Conservation (phyloP, 2,888 invertebrate species). For the Leptopilina myrica region DNA sequence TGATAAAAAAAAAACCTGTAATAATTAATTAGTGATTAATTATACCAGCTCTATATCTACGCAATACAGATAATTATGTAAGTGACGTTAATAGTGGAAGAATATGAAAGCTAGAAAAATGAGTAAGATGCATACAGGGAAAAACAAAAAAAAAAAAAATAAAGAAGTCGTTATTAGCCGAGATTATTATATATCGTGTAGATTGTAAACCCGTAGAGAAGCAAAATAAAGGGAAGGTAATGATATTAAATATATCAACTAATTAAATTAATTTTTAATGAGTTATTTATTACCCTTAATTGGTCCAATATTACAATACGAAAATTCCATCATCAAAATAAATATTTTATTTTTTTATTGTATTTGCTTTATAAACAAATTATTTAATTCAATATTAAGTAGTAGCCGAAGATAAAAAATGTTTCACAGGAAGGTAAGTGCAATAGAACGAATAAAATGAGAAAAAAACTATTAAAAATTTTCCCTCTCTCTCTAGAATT, state of each 20-base stretch:
- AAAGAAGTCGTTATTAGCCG: constrained; percentile 17
- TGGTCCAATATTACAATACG: too few relatives aligned
- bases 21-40: constrained; percentile 38
- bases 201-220: constrained; percentile 29
- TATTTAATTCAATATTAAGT: too few relatives aligned
- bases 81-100: constrained; percentile 5
- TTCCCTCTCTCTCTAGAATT: too few relatives aligned
- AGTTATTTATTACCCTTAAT: too few relatives aligned
- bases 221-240: constrained; percentile 23
- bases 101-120: not conserved
- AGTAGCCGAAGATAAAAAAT: too few relatives aligned
- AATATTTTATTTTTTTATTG: too few relatives aligned
- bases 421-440: too few relatives aligned
- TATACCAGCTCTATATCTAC: constrained; percentile 29
- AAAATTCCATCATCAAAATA: too few relatives aligned
- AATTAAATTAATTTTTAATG: not conserved
- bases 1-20: constrained; percentile 65
- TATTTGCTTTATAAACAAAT: too few relatives aligned
- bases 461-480: too few relatives aligned
- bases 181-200: constrained; percentile 17
- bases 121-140: constrained; percentile 21
- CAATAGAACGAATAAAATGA: too few relatives aligned
- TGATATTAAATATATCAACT: constrained; percentile 15
- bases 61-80: constrained; percentile 11
- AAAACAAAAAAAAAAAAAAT: not conserved